These are phyloP conservation scores for Cheiracanthium punctorium DNA, from an alignment of 2,888 invertebrate species.

Conservation along the genomic window DNA sequence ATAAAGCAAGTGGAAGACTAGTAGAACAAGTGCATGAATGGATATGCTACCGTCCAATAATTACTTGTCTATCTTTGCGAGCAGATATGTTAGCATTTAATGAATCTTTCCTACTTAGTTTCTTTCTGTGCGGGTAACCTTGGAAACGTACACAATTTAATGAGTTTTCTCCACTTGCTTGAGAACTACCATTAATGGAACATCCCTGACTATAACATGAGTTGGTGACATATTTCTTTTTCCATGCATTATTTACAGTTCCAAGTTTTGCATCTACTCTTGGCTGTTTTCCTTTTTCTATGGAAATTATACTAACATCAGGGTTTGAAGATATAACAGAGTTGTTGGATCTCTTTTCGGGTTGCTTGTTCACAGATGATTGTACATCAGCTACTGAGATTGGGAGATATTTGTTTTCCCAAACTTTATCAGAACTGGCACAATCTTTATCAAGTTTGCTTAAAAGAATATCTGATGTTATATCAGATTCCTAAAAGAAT, in stretches of 20 bases:
- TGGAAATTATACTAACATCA: neutral
- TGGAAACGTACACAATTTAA: constrained; percentile 21
- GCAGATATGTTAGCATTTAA: constrained; percentile 42
- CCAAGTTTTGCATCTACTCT: constrained; percentile 24
- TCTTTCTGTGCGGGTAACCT: constrained; percentile 27
- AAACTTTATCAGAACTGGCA: neutral
- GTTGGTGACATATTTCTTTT: constrained; percentile 37
- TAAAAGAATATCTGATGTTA: constrained; percentile 37
- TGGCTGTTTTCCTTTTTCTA: constrained; percentile 27
- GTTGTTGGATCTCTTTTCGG: constrained; percentile 23
- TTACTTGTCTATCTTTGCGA: constrained; percentile 48
- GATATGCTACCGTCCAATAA: constrained; percentile 65
- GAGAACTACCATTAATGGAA: constrained; percentile 12
- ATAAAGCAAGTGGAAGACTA: constrained; percentile 50
- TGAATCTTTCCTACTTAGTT: constrained; percentile 23
- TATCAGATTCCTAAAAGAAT: constrained; percentile 57
- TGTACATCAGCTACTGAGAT: neutral
- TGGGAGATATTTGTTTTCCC: constrained; percentile 12
- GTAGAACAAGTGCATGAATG: neutral
- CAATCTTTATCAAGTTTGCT: constrained; percentile 39
- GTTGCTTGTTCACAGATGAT: constrained; percentile 3
- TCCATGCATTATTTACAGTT: constrained; percentile 37
- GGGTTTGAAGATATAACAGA: neutral
- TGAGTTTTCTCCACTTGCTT: constrained; percentile 41
- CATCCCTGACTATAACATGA: constrained; percentile 24